phyloP scores from a whole-genome alignment of 2,113 vertebrate genomes.

The Ochotona curzoniae region DNA sequence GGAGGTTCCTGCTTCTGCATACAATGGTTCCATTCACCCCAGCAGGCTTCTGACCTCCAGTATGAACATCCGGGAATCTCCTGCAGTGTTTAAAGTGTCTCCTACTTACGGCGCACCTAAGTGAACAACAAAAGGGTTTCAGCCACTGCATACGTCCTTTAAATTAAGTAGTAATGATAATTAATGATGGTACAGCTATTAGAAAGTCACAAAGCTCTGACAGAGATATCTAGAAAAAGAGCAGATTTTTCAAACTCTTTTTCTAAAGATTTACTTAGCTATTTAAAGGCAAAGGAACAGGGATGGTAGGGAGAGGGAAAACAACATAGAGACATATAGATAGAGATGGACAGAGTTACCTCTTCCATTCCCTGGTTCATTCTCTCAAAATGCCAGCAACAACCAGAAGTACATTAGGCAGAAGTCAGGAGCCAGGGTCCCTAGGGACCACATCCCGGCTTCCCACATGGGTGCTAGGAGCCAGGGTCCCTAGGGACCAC shows the following conservation, averaged over 20 bases:
- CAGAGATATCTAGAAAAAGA: background rate
- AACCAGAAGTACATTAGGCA: too few species aligned
- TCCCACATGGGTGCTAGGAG: too few species aligned
- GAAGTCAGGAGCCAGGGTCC: too few species aligned
- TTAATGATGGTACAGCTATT: background rate
- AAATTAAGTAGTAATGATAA: background rate
- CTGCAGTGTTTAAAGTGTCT: slow-evolving; percentile 12
- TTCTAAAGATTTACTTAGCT: background rate
- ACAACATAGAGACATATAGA: too few species aligned
- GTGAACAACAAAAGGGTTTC: background rate
- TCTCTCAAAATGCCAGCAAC: too few species aligned
- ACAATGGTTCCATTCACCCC: background rate
- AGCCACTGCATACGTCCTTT: background rate
- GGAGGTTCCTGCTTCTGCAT: background rate
- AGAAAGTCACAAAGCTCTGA: background rate
- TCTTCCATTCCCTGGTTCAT: too few species aligned
- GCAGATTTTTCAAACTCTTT: background rate
- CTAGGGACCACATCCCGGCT: too few species aligned
- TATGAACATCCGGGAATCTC: background rate
- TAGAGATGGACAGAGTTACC: too few species aligned
- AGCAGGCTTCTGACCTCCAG: background rate
- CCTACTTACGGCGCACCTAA: background rate
- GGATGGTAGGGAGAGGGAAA: too few species aligned
- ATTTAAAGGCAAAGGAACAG: too few species aligned
- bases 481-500: too few species aligned